Evolutionary conservation across 2,888 invertebrate genomes (phyloP), one percentile per base, ranked within the genome.

Genomic region (Apantesis nais): DNA sequence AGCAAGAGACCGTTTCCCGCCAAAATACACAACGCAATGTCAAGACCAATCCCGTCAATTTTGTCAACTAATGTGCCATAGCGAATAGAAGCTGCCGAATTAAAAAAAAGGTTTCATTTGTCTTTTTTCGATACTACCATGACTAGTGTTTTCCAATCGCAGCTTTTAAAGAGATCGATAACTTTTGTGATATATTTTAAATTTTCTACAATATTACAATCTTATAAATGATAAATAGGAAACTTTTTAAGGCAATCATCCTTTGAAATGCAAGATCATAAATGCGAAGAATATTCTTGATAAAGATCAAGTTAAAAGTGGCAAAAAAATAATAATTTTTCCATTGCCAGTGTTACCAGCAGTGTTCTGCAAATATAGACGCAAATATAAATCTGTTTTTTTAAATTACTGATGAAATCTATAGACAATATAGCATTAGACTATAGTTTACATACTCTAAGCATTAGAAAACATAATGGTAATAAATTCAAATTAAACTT

Each of bases 91-190:
- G 79, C 80, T 80, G 80, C 82, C 82, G 29, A 70, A 70, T 68
- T 34, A 68, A n/a, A 63, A 66, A 75, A 67, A 65, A 62, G 67
- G 66, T 71, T 34, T 61, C 34, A 74, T 67, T 67, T 65, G 66
- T 73, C 61, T 72, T 78, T 80, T 71, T 76, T 76, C 72, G 70
- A 73, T 78, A 76, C 66, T 61, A 70, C 70, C 74, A 75, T 80
- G 80, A 81, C 80, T 80, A 80, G 80, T 68, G 75, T 62, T 72
- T 70, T 73, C 65, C 64, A 79, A 80, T 77, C 73, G 81, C 74
- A 75, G 67, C 55, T 68, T 52, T 58, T 71, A 66, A 66, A 71
- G 79, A 80, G 77, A 78, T 80, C 80, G 67, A 70, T 73, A 48
- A n/a, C 41, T 69, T 48, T 64, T 80, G 76, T 80, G 62, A 74